phyloP scores from a whole-genome alignment of 2,888 invertebrate species.

The Cryptophagus acutangulus region DNA sequence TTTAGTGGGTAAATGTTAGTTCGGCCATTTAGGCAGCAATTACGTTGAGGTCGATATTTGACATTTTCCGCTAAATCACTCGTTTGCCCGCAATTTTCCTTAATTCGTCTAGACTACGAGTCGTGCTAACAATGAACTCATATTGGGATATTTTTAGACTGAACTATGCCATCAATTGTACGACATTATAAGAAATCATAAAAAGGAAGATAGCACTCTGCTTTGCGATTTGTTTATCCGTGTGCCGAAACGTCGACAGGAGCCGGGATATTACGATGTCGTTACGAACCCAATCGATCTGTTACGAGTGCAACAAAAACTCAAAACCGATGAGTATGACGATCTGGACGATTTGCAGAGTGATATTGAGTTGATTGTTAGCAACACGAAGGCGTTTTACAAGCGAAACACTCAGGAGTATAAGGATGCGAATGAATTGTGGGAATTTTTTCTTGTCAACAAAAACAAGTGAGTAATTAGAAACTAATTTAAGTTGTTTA shows the following conservation, averaged over 20 bases:
- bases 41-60: too few species aligned
- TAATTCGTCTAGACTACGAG: too few species aligned
- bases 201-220: conserved; percentile 85
- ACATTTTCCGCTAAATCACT: too few species aligned
- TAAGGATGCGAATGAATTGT: conserved; percentile 82
- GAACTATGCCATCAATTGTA: conserved; percentile 89
- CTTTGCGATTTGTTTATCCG: conserved; percentile 93
- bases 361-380: conserved; percentile 87
- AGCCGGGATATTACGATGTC: conserved; percentile 86
- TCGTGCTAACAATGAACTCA: too few species aligned
- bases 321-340: conserved; percentile 95
- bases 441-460: conserved; percentile 72
- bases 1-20: too few species aligned
- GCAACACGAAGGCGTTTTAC: conserved; percentile 94
- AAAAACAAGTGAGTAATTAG: conserved; percentile 49
- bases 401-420: conserved; percentile 81
- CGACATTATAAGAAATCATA: conserved; percentile 83
- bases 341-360: conserved; percentile 86
- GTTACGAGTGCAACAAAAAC: conserved; percentile 89
- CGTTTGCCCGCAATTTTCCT: background rate
- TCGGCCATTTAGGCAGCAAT: too few species aligned
- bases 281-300: conserved; percentile 94
- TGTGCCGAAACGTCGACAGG: conserved; percentile 89
- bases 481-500: too few species aligned
- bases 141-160: conserved; percentile 53